A percentile compares a stretch with the other conserved stretches of the same genome.
These are phyloP conservation scores for Caenorhabditis tropicalis DNA, from an alignment of 1,140 invertebrate genomes.

Conservation along the genomic window DNA sequence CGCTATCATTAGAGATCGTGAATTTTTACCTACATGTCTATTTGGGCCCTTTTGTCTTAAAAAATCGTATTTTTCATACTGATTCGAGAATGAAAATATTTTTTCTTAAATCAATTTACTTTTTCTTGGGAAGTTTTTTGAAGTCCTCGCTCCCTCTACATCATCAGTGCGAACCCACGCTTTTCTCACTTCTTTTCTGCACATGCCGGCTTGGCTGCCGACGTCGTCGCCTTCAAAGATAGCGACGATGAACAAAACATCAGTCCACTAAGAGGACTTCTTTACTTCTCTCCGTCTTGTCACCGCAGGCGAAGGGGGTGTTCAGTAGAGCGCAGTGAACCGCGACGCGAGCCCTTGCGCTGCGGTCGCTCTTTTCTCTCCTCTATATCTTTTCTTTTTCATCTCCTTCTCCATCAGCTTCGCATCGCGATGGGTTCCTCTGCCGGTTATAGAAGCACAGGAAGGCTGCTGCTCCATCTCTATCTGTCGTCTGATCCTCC, in stretches of 20 bases:
- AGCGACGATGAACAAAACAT: constrained; percentile 22
- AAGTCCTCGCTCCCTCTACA: too few relatives aligned
- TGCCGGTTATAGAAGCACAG: constrained; percentile 20
- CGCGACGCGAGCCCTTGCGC: constrained; percentile 36
- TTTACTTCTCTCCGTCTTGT: constrained; percentile 40
- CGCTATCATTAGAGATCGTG: too few relatives aligned
- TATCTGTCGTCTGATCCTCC: constrained; percentile 37
- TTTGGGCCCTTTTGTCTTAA: too few relatives aligned
- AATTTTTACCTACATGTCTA: too few relatives aligned
- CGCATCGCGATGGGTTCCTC: constrained; percentile 4
- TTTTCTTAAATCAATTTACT: too few relatives aligned
- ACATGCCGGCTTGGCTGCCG: neutral
- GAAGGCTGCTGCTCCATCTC: constrained; percentile 22
- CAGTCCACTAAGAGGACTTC: constrained; percentile 11
- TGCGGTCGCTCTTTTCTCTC: constrained; percentile 32
- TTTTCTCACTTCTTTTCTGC: constrained; percentile 16
- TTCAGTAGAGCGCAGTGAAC: constrained; percentile 44
- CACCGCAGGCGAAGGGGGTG: neutral
- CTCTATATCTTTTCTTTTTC: constrained; percentile 21
- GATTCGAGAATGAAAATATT: too few relatives aligned
- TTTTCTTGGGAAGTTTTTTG: too few relatives aligned
- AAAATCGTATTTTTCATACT: too few relatives aligned
- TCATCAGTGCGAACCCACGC: neutral
- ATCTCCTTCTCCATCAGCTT: neutral
- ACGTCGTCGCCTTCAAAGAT: constrained; percentile 17